These are phyloP conservation scores for Rutilus rutilus DNA, from an alignment of 2,113 vertebrate genomes.

Conservation along the genomic window DNA sequence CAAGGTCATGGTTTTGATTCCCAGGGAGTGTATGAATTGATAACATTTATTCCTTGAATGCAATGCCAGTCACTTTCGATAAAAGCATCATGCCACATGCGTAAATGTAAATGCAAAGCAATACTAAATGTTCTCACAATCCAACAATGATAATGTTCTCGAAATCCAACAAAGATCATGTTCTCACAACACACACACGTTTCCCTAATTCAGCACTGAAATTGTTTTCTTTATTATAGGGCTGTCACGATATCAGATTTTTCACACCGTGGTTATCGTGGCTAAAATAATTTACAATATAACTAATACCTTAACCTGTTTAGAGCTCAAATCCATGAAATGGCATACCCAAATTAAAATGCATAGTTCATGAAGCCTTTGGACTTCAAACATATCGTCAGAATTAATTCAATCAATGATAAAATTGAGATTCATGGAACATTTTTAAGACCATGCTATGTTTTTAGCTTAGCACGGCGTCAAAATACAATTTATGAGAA, in stretches of 20 bases:
- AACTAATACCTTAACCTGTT: too few species aligned
- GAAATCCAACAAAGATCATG: too few species aligned
- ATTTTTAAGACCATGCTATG: too few species aligned
- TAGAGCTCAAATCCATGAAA: too few species aligned
- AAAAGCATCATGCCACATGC: not conserved
- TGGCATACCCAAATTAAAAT: too few species aligned
- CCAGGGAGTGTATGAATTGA: not conserved
- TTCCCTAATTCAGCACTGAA: not conserved
- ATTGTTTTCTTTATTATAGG: not conserved
- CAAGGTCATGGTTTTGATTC: not conserved
- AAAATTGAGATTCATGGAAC: not conserved
- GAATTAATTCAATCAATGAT: not conserved
- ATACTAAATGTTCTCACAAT: not conserved
- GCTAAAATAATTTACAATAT: too few species aligned
- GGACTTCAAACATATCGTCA: too few species aligned
- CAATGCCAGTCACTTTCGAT: not conserved
- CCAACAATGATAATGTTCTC: not conserved
- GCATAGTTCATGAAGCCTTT: too few species aligned
- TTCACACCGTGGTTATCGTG: too few species aligned
- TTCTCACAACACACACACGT: not conserved
- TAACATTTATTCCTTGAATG: not conserved
- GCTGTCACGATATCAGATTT: too few species aligned
- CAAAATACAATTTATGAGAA: too few species aligned
- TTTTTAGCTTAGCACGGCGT: too few species aligned
- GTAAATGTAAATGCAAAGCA: not conserved